Percentiles rank a stretch among this genome's conserved stretches.
phyloP scores from a whole-genome alignment of 2,888 invertebrate species.

The Lochmaea capreae region DNA sequence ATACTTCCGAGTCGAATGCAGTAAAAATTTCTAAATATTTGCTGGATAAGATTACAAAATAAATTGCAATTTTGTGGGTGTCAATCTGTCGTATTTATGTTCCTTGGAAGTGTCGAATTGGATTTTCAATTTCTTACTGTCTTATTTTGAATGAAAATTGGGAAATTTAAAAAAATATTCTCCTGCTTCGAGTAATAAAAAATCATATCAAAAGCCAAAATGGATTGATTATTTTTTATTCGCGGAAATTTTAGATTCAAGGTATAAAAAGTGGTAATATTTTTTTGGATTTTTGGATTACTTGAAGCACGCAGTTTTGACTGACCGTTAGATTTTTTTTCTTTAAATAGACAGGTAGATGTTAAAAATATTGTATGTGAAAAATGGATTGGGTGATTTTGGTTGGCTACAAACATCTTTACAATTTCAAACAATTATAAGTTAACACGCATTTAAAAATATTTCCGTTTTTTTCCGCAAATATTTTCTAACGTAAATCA shows the following conservation, averaged over 20 bases:
- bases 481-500: neutral
- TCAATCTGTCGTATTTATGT: neutral
- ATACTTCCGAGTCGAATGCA: too few relatives aligned
- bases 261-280: neutral
- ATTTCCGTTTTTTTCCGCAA: neutral
- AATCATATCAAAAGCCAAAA: slow-evolving; percentile 35
- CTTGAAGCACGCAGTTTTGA: slow-evolving; percentile 31
- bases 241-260: neutral
- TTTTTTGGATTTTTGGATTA: slow-evolving; percentile 29
- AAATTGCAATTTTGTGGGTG: neutral
- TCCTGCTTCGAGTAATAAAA: slow-evolving; percentile 34
- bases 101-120: neutral
- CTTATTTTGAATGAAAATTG: slow-evolving; percentile 20
- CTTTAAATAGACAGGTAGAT: slow-evolving; percentile 30
- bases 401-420: slow-evolving; percentile 1
- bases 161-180: slow-evolving; percentile 18
- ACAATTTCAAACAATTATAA: slow-evolving; percentile 7
- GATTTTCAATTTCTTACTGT: slow-evolving; percentile 22
- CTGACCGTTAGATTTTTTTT: slow-evolving; percentile 41
- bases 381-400: slow-evolving; percentile 39
- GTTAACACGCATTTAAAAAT: slow-evolving; percentile 10
- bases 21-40: neutral
- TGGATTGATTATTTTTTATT: neutral
- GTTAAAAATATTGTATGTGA: slow-evolving; percentile 35
- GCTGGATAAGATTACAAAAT: neutral